Base-by-base conservation (phyloP, 2,113 vertebrate species). In the Stegastes partitus region DNA sequence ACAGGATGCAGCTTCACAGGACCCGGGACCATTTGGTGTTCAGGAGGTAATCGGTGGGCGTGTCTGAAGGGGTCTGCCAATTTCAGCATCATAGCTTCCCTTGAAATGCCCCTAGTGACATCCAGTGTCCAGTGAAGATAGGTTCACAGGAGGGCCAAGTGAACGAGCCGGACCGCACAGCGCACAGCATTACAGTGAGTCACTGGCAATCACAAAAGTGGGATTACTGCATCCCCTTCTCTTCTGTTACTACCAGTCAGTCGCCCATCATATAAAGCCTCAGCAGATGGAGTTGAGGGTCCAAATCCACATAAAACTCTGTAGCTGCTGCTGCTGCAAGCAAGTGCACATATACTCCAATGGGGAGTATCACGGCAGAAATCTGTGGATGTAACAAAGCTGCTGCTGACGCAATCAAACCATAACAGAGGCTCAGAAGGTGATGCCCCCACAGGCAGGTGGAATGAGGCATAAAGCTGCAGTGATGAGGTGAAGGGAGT, bases 1-100 rank as follows among this genome's bases (percentile, higher is more conserved):
- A 54, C 19, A 5, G 50, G 26, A 45, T 72, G 66, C 23, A 78
- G 73, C 58, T 70, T 56, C 15, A 22, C 56, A 45, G 16, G 21
- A 68, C 42, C 16, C 14, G 10, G 34, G 58, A 83, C 69, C 69
- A 64, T 87, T 83, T 89, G 82, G 56, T 3, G 19, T 67, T 84
- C 81, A 84, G 61, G 75, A 87, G 83, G 87, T 89, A 83, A 83
- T 84, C 2, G 2, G 19, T 3, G 7, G 5, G 39, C 4, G 61
- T 64, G 44, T 73, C 51, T 61, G 70, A 67, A 37, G 37, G 37
- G 15, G 49, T 28, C 69, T 2, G 23, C 15, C 62, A 55, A 54
- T 80, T 79, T 73, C 61, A 55, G 65, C 39, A 71, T 71, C 74
- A 68, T 59, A 31, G 58, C 69, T 53, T 68, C 70, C 34, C 44